These are phyloP conservation scores for Sylvilagus floridanus DNA, from an alignment of 2,797 vertebrate genomes.

Conservation along the genomic window DNA sequence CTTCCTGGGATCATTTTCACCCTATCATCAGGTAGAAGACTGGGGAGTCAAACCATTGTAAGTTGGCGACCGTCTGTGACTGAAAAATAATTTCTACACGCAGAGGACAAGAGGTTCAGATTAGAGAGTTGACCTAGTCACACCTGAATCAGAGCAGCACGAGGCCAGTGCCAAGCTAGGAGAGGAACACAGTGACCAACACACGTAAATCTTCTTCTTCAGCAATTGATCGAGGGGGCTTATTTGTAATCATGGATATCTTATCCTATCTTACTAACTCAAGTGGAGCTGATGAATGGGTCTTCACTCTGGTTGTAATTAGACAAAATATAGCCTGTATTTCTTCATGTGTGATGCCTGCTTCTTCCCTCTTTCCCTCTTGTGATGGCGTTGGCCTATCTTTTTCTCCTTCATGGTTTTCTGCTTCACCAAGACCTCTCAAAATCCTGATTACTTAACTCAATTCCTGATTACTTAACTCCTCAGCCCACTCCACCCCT, in stretches of 20 bases:
- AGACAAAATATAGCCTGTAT: background rate
- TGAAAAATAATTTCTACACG: background rate
- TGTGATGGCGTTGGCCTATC: background rate
- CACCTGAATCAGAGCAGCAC: background rate
- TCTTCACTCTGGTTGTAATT: background rate
- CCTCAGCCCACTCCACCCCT: rapidly evolving
- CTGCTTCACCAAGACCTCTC: background rate
- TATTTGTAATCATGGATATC: background rate
- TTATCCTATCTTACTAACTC: background rate
- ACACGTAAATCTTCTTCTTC: background rate
- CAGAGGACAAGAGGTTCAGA: background rate
- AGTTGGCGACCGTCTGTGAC: background rate
- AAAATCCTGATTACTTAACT: background rate
- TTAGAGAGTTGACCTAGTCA: background rate
- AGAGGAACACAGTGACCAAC: background rate
- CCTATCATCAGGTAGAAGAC: too few relatives aligned
- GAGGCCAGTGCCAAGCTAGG: background rate
- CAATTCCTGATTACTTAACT: background rate
- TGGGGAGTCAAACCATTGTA: too few relatives aligned
- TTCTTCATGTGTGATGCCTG: background rate
- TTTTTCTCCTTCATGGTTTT: background rate
- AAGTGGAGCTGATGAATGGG: background rate
- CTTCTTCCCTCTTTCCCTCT: too few relatives aligned
- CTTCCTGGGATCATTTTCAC: too few relatives aligned
- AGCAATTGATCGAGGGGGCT: background rate